Evolutionary conservation across 2,113 vertebrate species (phyloP).

Genomic region (Cacatua alba): DNA sequence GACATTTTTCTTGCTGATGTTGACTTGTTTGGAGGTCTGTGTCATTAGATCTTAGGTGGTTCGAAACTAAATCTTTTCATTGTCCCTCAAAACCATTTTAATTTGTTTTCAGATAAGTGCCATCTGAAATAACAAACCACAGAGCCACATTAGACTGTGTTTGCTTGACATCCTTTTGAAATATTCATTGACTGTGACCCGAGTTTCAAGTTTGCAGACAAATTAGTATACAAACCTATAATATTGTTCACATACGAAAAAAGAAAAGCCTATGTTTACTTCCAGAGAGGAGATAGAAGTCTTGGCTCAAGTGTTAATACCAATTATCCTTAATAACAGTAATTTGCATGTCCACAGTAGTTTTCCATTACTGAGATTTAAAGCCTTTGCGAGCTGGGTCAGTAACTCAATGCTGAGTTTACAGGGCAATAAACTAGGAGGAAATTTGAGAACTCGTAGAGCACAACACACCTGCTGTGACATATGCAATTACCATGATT

Average conservation of each 20-base stretch:
- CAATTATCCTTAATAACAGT: conserved; percentile 19
- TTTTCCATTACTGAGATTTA: neutral
- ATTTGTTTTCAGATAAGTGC: neutral
- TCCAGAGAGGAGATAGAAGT: neutral
- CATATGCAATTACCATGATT: neutral
- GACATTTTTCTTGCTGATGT: neutral
- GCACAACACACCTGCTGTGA: neutral
- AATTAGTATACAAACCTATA: neutral
- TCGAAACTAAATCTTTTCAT: neutral
- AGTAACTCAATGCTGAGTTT: neutral
- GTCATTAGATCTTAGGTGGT: neutral
- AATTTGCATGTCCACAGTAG: neutral
- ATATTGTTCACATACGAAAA: neutral
- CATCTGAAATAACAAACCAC: neutral
- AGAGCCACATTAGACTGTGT: neutral
- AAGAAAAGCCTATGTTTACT: neutral
- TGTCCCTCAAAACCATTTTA: neutral
- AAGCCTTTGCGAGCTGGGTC: neutral
- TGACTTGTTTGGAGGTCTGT: neutral
- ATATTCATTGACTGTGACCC: neutral
- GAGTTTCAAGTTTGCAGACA: neutral
- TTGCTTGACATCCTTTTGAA: neutral
- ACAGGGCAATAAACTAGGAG: neutral
- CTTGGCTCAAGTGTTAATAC: neutral
- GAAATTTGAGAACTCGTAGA: neutral